Evolutionary conservation across 2,797 vertebrate species (phyloP).

Genomic region (Eulemur coronatus): DNA sequence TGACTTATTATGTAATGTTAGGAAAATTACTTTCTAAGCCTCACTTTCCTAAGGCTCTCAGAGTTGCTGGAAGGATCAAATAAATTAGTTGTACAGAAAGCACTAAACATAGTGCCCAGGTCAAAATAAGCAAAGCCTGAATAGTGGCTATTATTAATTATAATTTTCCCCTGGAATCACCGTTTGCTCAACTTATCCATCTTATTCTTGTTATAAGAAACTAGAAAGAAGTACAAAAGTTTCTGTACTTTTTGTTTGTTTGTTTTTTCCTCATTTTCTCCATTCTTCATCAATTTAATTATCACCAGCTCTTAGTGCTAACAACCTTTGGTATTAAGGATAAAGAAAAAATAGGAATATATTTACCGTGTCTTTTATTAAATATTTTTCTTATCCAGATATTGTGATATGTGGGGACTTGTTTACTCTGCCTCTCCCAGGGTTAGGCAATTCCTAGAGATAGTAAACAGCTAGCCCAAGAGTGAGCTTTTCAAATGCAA

Average conservation of each 20-base stretch:
- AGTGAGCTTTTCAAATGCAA: not conserved
- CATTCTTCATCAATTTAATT: not conserved
- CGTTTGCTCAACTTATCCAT: not conserved
- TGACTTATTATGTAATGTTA: not conserved
- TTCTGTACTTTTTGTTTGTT: not conserved
- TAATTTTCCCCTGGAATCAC: not conserved
- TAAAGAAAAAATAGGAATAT: not conserved
- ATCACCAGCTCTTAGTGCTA: not conserved
- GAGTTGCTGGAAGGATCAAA: not conserved
- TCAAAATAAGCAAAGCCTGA: not conserved
- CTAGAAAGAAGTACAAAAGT: not conserved
- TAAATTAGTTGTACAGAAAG: not conserved
- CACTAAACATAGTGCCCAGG: not conserved
- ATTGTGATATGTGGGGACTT: not conserved
- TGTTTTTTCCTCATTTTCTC: not conserved
- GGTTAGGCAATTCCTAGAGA: not conserved
- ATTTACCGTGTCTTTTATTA: not conserved
- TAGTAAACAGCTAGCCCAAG: not conserved
- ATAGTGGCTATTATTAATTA: not conserved
- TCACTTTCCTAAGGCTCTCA: not conserved
- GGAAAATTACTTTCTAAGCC: not conserved
- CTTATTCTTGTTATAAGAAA: not conserved
- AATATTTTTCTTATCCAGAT: not conserved
- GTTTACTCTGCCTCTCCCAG: not conserved
- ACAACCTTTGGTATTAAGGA: not conserved